Base-by-base conservation (phyloP, 2,113 vertebrate genomes). In the Amblyopsis rosae region DNA sequence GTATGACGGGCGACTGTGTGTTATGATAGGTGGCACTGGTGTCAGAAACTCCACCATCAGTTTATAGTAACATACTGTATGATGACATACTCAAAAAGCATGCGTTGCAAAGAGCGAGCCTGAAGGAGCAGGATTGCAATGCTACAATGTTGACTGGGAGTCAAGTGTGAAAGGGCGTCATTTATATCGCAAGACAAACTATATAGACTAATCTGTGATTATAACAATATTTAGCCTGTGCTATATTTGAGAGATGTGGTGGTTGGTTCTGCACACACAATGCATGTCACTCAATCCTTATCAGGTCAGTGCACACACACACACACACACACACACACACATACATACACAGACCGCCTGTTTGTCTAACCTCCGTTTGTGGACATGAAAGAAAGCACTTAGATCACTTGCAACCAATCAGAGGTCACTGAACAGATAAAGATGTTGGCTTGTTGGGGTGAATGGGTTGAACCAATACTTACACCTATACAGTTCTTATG, bases 261-360 rank as follows among this genome's bases (percentile, higher is more conserved):
- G 85, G 76, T 79, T 50, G 75, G 83, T 67, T 86, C 72, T 72
- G 55, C 76, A 77, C 10, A 49, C 74, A 92, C 86, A 92, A 90
- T 90, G 88, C 50, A 55, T 70, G 65, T 76, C 46, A 75, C 58
- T 81, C 64, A 26, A 80, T 77, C 54, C 46, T 71, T 49, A 78
- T 58, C 56, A 66, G 62, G 65, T 70, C 63, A 70, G 68, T 69
- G 59, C 62, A 11, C 46, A 26, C 11, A 35, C 19, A 82, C 49
- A 41, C 69, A 68, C 76, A 67, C 61, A 51, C 51, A 50, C 70
- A 76, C 79, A 82, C 50, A 53, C 77, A 82, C 74, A 78, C 35
- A 50, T 13, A 79, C 74, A 77, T 66, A 89, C 62, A 82, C 85
- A 55, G 58, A 48, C 59, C 46, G 1, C 77, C 83, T 81, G 58